Percentiles rank a stretch among this genome's conserved stretches.
phyloP scores from a whole-genome alignment of 2,797 vertebrate genomes.

The Dromococcyx pavoninus region DNA sequence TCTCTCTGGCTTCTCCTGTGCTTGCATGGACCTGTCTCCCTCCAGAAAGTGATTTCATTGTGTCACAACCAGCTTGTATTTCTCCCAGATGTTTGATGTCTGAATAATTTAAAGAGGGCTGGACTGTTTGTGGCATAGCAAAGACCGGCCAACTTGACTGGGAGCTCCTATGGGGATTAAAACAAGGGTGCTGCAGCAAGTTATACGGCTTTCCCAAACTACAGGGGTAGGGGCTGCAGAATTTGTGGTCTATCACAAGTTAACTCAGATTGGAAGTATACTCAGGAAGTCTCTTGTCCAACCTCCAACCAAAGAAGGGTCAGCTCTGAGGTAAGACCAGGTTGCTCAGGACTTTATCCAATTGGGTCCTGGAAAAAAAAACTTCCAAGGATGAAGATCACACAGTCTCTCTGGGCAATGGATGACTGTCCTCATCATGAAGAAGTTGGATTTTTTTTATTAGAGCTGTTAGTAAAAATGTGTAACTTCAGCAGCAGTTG shows the following conservation, averaged over 20 bases:
- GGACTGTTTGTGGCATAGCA: neutral
- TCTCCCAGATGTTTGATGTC: neutral
- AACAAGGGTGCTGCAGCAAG: neutral
- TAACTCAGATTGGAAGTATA: neutral
- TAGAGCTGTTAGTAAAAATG: neutral
- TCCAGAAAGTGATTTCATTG: neutral
- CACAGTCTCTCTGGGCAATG: fast-evolving
- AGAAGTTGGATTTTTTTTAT: neutral
- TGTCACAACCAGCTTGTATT: neutral
- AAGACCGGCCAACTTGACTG: neutral
- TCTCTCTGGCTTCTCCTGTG: neutral
- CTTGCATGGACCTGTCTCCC: neutral
- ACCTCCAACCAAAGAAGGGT: neutral
- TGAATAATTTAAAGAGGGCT: neutral
- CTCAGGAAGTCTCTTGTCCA: neutral
- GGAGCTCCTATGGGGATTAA: neutral
- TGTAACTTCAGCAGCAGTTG: neutral
- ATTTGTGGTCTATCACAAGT: neutral
- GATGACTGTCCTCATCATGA: neutral
- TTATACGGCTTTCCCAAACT: neutral
- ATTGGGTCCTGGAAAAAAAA: neutral
- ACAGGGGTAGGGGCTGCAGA: neutral
- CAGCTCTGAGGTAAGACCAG: neutral
- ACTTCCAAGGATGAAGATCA: neutral
- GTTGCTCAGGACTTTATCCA: neutral